Evolutionary conservation across 23 tunicate species (phyloP), one percentile per base, ranked within the genome.

Genomic region (Clavelina lepadiformis): DNA sequence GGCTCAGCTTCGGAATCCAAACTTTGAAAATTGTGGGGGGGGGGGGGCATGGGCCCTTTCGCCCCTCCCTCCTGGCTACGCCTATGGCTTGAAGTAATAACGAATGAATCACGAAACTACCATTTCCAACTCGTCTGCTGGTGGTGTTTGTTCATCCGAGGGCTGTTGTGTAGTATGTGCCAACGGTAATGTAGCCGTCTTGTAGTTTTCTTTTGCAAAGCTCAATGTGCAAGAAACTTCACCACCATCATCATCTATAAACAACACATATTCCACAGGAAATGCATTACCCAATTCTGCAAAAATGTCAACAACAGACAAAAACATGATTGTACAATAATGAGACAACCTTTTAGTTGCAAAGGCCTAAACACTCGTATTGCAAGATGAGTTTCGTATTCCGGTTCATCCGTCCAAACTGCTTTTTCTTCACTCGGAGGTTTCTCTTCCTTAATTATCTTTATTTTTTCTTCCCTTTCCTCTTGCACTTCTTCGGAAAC

Each of bases 351-450:
- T 77, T 77, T 71, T 11, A 86, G 22, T 32, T 72, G 72, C 35
- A 65, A 18, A 3, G 95, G 95, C 51, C 83, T 77, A 65, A 71
- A 86, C 13, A 86, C 28, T 19, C 95, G 45, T 2, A 78, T 51
- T 58, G 74, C 79, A 34, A 86, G 65, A 33, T 63, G 53, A 31
- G 72, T 71, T 32, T 72, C 75, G 59, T 69, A 86, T 47, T 86
- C 95, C 33, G 95, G 95, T 50, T 86, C 85, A 61, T 76, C 80
- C 22, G 95, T 86, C 95, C 95, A 86, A 37, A 71, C 63, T 35
- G 53, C 74, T 36, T 61, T 75, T 47, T 86, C 95, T 51, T 77
- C 80, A 45, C 71, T 46, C 23, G 70, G 80, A 31, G 95, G 95
- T 72, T 86, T 86, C 36, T 62, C 59, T 27, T 74, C 89, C 15